Percentiles rank a stretch among this genome's conserved stretches.
Conservation (phyloP, 2,113 vertebrate species). For the Oreochromis niloticus region DNA sequence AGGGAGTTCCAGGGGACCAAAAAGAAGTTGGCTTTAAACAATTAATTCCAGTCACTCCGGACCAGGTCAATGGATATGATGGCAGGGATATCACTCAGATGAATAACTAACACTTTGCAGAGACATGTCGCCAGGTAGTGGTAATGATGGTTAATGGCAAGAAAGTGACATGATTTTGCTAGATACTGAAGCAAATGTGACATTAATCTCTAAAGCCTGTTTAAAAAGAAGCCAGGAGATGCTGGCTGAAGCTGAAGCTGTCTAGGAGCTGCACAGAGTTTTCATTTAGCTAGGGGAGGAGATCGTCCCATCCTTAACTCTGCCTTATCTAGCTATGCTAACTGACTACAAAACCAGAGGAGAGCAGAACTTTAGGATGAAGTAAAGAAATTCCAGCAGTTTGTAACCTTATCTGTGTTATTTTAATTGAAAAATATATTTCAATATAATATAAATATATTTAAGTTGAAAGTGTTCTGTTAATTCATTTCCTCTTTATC, state of each 20-base stretch:
- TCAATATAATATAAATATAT: neutral
- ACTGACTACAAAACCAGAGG: neutral
- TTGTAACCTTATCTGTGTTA: neutral
- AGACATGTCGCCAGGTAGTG: too few relatives aligned
- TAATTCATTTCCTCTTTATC: neutral
- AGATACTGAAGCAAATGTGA: neutral
- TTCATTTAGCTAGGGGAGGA: neutral
- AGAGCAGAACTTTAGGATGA: neutral
- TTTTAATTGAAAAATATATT: neutral
- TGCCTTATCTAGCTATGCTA: neutral
- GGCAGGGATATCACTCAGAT: too few relatives aligned
- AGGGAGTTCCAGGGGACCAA: too few relatives aligned
- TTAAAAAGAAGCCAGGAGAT: neutral
- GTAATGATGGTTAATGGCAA: too few relatives aligned
- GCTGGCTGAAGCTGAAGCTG: neutral
- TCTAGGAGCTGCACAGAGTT: neutral
- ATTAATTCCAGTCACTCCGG: too few relatives aligned
- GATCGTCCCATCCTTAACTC: neutral
- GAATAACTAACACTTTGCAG: too few relatives aligned
- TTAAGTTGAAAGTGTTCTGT: neutral
- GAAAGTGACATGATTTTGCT: too few relatives aligned
- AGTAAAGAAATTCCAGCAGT: neutral
- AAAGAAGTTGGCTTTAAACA: too few relatives aligned
- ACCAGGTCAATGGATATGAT: too few relatives aligned
- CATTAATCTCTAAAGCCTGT: neutral